These are phyloP conservation scores for Chelonus insularis DNA, from an alignment of 1,140 invertebrate species.

Conservation along the genomic window DNA sequence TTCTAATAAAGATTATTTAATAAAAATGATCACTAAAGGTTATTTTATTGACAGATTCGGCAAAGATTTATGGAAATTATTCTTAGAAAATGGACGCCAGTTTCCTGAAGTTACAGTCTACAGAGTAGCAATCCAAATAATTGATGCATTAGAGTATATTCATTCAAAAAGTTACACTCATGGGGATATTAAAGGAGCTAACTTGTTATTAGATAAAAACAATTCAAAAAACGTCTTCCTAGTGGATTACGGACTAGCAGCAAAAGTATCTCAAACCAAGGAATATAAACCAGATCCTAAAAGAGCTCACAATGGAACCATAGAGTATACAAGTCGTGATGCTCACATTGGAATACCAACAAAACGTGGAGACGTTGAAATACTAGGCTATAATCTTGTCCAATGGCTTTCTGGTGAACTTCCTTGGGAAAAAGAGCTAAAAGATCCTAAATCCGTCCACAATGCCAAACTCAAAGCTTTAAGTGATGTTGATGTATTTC, in stretches of 20 bases:
- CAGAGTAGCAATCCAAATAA: constrained; percentile 81
- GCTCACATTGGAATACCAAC: constrained; percentile 87
- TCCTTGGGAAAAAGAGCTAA: constrained; percentile 79
- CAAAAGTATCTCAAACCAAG: constrained; percentile 67
- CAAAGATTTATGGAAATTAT: constrained; percentile 83
- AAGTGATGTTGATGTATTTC: constrained; percentile 62
- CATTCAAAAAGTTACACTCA: constrained; percentile 85
- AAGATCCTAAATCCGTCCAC: constrained; percentile 69
- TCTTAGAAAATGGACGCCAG: constrained; percentile 68
- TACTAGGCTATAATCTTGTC: constrained; percentile 88
- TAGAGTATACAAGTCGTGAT: constrained; percentile 93
- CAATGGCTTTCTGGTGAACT: constrained; percentile 84
- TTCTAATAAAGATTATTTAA: no score
- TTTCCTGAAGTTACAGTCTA: constrained; percentile 79
- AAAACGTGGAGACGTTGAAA: constrained; percentile 87
- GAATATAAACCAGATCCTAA: constrained; percentile 86
- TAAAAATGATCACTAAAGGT: no score
- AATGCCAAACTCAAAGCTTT: constrained; percentile 75
- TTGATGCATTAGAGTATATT: constrained; percentile 86
- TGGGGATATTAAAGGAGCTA: constrained; percentile 90
- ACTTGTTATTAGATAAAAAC: constrained; percentile 79
- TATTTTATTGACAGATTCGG: no score
- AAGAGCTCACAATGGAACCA: constrained; percentile 93
- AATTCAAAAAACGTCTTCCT: constrained; percentile 78
- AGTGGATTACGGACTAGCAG: constrained; percentile 93